Evolutionary conservation across 2,113 vertebrate genomes (phyloP), one percentile per base, ranked within the genome.

Genomic region (Nipponia nippon): DNA sequence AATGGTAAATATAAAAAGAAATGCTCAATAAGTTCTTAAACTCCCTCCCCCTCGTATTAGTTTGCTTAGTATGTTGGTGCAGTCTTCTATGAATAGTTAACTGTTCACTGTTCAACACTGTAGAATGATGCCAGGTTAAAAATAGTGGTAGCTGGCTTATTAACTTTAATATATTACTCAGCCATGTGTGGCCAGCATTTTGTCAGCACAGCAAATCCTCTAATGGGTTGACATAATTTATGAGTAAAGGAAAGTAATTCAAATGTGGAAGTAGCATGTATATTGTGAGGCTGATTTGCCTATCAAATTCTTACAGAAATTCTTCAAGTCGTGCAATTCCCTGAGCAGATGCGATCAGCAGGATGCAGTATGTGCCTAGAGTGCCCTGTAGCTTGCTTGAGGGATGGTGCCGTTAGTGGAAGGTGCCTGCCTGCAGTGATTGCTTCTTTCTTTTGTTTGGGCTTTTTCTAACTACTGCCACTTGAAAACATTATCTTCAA

Each of bases 81-180:
- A 89, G 50, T 44, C 65, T 87, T 71, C 80, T 94, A 30, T 89
- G 85, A 95, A 96, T 95, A 97, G 95, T 92, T 96, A 92, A 83
- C 88, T 90, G 58, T 87, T 90, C 76, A 84, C 87, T 92, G 70
- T 93, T 90, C 88, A 95, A 84, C 75, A 34, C 46, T 86, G 79
- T 61, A 86, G 70, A 78, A 49, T 10, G 78, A 42, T 89, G 79
- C 66, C 55, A 83, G 70, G 85, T 91, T 96, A 97, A 96, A 97
- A 97, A 97, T 94, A 97, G 93, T 79, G 36, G 40, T 77, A 70
- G 87, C 80, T 80, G 77, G 55, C 95, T 96, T 93, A 94, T 97
- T 97, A 96, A 91, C 87, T 88, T 95, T 55, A 94, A 95, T 94
- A 58, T 90, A 96, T 97, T 95, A 61, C 91, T 86, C 36, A 92